A percentile compares a stretch with the other conserved stretches of the same genome.
phyloP scores from a whole-genome alignment of 2,888 invertebrate species.

The Trissolcus brochymenae region DNA sequence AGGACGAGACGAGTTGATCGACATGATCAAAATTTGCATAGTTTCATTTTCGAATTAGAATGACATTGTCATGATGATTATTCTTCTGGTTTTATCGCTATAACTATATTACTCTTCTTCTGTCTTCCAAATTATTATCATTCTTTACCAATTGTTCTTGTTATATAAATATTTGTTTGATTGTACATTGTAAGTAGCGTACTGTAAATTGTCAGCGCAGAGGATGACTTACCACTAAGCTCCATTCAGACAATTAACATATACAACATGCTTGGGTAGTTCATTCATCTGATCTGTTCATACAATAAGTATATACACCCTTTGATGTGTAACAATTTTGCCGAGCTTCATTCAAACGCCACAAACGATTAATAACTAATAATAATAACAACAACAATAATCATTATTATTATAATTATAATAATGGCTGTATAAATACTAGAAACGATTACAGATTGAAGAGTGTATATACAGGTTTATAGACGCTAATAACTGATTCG shows the following conservation, averaged over 20 bases:
- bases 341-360: no score
- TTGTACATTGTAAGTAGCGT: slow-evolving; percentile 61
- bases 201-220: slow-evolving; percentile 46
- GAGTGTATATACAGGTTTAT: neutral
- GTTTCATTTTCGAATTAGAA: neutral
- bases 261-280: slow-evolving; percentile 17
- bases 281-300: slow-evolving; percentile 25
- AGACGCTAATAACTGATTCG: neutral
- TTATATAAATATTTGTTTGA: slow-evolving; percentile 44
- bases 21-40: slow-evolving; percentile 58
- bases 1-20: slow-evolving; percentile 67
- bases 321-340: neutral
- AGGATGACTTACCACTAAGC: slow-evolving; percentile 33
- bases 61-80: slow-evolving; percentile 13
- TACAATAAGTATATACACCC: slow-evolving; percentile 11
- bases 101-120: slow-evolving; percentile 61
- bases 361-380: no score
- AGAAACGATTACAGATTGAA: neutral
- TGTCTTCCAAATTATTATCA: slow-evolving; percentile 50
- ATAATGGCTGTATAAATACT: neutral
- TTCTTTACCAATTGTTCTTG: slow-evolving; percentile 58
- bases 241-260: slow-evolving; percentile 21
- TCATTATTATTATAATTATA: no score
- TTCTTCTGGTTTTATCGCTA: slow-evolving; percentile 25
- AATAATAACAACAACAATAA: no score